Evolutionary conservation across 2,113 vertebrate species (phyloP).

Genomic region (Esox niger): DNA sequence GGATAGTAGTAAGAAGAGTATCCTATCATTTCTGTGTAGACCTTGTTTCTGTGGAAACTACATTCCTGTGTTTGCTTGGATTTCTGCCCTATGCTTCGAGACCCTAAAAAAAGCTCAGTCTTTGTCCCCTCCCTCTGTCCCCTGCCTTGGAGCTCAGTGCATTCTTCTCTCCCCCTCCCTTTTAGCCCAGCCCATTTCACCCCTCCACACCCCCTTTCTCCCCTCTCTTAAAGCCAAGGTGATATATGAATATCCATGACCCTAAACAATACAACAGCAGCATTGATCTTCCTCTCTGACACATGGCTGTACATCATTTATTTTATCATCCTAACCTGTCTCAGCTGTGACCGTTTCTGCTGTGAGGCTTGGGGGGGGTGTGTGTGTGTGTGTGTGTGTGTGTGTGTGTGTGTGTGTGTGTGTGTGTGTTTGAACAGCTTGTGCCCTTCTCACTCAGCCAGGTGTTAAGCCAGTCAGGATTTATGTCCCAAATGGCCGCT

Average conservation of each 20-base stretch:
- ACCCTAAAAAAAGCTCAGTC: background rate
- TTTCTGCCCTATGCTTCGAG: background rate
- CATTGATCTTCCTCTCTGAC: background rate
- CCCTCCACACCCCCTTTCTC: too few relatives aligned
- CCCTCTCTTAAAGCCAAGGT: too few relatives aligned
- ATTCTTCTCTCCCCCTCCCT: slow-evolving; percentile 1
- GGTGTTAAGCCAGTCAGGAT: background rate
- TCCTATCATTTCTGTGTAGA: slow-evolving; percentile 23
- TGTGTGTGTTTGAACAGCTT: background rate
- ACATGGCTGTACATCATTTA: too few relatives aligned
- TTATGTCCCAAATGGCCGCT: too few relatives aligned
- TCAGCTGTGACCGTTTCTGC: too few relatives aligned
- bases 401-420: too few relatives aligned
- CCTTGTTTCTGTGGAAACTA: slow-evolving; percentile 15
- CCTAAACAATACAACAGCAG: background rate
- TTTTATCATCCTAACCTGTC: too few relatives aligned
- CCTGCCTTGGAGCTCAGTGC: background rate
- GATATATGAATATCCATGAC: background rate
- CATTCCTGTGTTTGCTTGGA: slow-evolving; percentile 21
- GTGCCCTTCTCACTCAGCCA: background rate
- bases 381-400: too few relatives aligned
- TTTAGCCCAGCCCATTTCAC: too few relatives aligned
- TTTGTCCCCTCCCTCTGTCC: background rate
- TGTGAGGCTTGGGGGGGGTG: too few relatives aligned
- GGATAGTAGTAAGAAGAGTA: slow-evolving; percentile 14